Conservation (phyloP, 2,888 invertebrate species). For the Philhelius pedissequus region DNA sequence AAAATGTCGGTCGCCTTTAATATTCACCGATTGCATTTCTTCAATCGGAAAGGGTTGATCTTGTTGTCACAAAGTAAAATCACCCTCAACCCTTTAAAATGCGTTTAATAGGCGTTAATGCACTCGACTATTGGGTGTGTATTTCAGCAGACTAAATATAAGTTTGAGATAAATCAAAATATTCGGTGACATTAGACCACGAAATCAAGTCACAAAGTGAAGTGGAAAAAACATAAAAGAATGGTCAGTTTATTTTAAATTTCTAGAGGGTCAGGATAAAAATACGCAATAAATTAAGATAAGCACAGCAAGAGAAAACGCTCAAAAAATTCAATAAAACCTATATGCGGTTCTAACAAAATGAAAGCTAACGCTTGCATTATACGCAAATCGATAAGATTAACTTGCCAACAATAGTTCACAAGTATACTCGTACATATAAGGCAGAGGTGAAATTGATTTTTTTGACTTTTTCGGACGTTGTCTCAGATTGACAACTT, state of each 20-base stretch:
- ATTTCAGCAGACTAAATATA: constrained; percentile 5
- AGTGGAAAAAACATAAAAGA: constrained; percentile 38
- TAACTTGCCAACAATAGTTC: too few relatives aligned
- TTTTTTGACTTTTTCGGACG: too few relatives aligned
- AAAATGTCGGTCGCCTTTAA: too few relatives aligned
- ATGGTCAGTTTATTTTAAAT: constrained; percentile 30
- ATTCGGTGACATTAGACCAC: constrained; percentile 27
- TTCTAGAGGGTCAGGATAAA: neutral
- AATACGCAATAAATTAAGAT: neutral
- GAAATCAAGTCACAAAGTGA: constrained; percentile 32
- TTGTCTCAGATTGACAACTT: too few relatives aligned
- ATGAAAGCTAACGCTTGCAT: too few relatives aligned
- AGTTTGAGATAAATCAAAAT: constrained; percentile 50
- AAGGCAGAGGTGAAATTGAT: too few relatives aligned
- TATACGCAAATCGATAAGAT: too few relatives aligned
- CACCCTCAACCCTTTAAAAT: constrained; percentile 28
- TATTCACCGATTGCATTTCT: constrained; percentile 38
- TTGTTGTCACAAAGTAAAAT: constrained; percentile 7
- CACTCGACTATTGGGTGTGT: constrained; percentile 56
- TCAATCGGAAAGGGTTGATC: constrained; percentile 26
- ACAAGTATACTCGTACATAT: too few relatives aligned
- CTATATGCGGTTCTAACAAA: too few relatives aligned
- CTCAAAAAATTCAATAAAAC: neutral
- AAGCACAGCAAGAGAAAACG: neutral
- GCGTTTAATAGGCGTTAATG: constrained; percentile 58